These are phyloP conservation scores for Araneus ventricosus DNA, from an alignment of 1,140 invertebrate genomes.

Conservation along the genomic window DNA sequence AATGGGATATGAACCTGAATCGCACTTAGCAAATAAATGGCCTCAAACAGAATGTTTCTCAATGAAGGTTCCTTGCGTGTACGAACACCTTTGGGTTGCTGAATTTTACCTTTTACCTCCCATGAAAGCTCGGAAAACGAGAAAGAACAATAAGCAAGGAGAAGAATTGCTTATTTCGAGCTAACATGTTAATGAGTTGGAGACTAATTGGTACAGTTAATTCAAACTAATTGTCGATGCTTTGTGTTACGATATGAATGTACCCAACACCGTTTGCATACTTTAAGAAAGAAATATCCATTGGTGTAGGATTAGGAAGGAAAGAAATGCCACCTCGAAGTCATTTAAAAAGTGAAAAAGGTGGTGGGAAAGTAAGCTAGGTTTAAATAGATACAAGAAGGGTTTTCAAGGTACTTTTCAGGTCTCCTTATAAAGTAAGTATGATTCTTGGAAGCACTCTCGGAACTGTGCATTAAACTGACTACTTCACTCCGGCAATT, in stretches of 20 bases:
- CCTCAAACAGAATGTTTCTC: neutral
- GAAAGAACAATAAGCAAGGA: constrained; percentile 6
- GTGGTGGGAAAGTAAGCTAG: neutral
- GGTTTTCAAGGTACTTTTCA: neutral
- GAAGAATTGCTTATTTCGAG: constrained; percentile 21
- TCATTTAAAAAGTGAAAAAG: neutral
- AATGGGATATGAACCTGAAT: constrained; percentile 53
- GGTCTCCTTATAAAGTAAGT: no score
- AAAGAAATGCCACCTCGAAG: neutral
- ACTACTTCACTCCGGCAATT: no score
- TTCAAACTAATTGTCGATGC: constrained; percentile 50
- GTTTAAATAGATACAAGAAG: neutral
- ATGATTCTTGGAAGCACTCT: no score
- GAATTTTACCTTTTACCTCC: neutral
- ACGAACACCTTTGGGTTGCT: neutral
- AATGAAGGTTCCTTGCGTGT: neutral
- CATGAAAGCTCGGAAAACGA: neutral
- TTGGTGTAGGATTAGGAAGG: neutral
- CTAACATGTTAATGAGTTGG: constrained; percentile 2
- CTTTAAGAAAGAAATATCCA: constrained; percentile 13
- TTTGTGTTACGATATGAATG: constrained; percentile 24
- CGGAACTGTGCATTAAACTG: no score
- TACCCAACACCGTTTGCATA: constrained; percentile 24
- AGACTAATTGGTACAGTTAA: constrained; percentile 26
- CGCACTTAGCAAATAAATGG: constrained; percentile 47